These are phyloP conservation scores for Drosophila subobscura DNA, from an alignment of 1,140 invertebrate species.

Conservation along the genomic window DNA sequence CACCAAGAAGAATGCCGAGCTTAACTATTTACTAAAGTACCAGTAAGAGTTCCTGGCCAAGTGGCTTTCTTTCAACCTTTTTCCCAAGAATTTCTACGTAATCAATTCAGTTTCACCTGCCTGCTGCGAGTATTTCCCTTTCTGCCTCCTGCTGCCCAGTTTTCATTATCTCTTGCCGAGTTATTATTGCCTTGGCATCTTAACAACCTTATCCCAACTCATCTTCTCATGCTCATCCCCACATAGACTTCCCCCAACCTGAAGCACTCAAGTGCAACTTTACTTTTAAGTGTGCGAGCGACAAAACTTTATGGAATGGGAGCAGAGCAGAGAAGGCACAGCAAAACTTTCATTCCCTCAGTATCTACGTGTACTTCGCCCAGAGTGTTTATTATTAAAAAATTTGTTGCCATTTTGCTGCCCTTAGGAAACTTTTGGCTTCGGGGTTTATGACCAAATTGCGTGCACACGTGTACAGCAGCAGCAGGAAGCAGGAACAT, in stretches of 20 bases:
- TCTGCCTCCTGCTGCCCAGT: not conserved
- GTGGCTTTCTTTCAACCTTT: too few species aligned
- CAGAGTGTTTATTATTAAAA: slow-evolving; percentile 73
- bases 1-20: too few species aligned
- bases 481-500: slow-evolving; percentile 12
- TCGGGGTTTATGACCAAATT: slow-evolving; percentile 56
- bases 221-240: not conserved
- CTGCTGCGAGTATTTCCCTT: not conserved
- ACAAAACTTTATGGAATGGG: slow-evolving; percentile 62
- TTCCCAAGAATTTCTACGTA: slow-evolving; percentile 4
- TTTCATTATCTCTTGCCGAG: slow-evolving; percentile 43
- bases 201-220: slow-evolving; percentile 27
- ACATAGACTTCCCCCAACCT: not conserved
- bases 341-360: slow-evolving; percentile 49
- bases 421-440: slow-evolving; percentile 50
- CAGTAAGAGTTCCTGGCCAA: too few species aligned
- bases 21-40: too few species aligned
- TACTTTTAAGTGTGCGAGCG: slow-evolving; percentile 68
- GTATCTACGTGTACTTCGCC: slow-evolving; percentile 1
- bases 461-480: slow-evolving; percentile 56
- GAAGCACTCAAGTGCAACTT: slow-evolving; percentile 53
- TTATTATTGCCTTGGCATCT: slow-evolving; percentile 28
- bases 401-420: slow-evolving; percentile 70
- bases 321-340: slow-evolving; percentile 19
- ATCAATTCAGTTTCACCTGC: slow-evolving; percentile 7